A percentile compares a stretch with the other conserved stretches of the same genome.
Conservation (phyloP, 2,113 vertebrate species). For the Neoarius graeffei region DNA sequence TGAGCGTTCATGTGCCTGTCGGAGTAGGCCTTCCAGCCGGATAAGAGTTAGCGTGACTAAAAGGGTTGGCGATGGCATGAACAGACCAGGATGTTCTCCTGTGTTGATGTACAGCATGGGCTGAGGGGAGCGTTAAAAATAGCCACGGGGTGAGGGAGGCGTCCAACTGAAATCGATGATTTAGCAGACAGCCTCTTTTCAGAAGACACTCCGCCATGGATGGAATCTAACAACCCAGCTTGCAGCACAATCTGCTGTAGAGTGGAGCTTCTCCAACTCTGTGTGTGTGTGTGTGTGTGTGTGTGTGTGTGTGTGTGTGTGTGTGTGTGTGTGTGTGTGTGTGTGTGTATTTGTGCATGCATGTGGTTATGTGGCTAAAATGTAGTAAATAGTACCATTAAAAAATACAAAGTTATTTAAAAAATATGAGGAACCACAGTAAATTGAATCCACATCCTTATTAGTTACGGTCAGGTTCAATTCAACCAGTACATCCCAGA, state of each 20-base stretch:
- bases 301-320: neutral
- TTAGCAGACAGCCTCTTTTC: conserved; percentile 68
- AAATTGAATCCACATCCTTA: conserved; percentile 13
- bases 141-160: conserved; percentile 63
- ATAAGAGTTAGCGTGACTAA: conserved; percentile 77
- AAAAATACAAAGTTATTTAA: conserved; percentile 1
- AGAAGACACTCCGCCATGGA: conserved; percentile 54
- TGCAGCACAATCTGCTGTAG: conserved; percentile 42
- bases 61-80: conserved; percentile 70
- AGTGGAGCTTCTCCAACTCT: conserved; percentile 16
- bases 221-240: conserved; percentile 44
- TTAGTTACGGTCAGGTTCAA: conserved; percentile 3
- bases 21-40: conserved; percentile 67
- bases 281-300: neutral
- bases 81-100: conserved; percentile 57
- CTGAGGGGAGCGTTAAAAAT: conserved; percentile 68
- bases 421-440: neutral
- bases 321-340: neutral
- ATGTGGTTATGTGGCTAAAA: conserved; percentile 17
- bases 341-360: neutral
- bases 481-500: neutral
- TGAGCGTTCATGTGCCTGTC: conserved; percentile 72
- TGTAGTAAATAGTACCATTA: conserved; percentile 7
- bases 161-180: conserved; percentile 68
- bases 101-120: conserved; percentile 59